Conservation (phyloP, 2,888 invertebrate species). For the Drosophila mercatorum region DNA sequence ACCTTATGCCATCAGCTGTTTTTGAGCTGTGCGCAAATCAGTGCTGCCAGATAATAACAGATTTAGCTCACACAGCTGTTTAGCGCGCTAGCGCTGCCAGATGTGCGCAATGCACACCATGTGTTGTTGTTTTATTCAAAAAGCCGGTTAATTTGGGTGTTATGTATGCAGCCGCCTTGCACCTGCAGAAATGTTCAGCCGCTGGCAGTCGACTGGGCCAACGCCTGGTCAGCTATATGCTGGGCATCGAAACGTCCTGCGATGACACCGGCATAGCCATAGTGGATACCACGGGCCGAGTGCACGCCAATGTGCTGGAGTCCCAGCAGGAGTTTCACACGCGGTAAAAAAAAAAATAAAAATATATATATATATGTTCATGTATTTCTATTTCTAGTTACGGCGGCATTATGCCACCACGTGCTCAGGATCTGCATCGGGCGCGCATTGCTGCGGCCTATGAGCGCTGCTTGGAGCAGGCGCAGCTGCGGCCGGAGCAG, state of each 20-base stretch:
- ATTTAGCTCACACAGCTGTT: not conserved
- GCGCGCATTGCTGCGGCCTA: conserved; percentile 91
- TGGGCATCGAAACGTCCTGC: conserved; percentile 99
- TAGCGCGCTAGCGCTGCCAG: conserved; percentile 22
- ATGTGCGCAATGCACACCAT: not conserved
- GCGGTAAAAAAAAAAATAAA: conserved; percentile 85
- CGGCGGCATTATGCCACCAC: conserved; percentile 93
- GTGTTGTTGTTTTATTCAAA: conserved; percentile 34
- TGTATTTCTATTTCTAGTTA: conserved; percentile 56
- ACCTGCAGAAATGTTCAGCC: conserved; percentile 4
- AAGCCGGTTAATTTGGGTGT: conserved; percentile 23
- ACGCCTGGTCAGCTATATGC: conserved; percentile 84
- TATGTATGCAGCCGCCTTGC: conserved; percentile 45
- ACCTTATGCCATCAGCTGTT: not conserved
- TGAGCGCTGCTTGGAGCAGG: conserved; percentile 87
- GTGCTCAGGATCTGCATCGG: conserved; percentile 93
- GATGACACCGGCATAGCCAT: conserved; percentile 98
- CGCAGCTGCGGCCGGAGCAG: conserved; percentile 87
- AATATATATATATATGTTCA: not conserved
- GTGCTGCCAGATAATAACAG: not conserved
- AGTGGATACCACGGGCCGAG: conserved; percentile 88
- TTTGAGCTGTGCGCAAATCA: not conserved
- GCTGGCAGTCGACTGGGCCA: not conserved
- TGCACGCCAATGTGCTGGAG: conserved; percentile 92
- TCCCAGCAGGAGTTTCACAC: conserved; percentile 92